Evolutionary conservation across 1,140 invertebrate genomes (phyloP), one percentile per base, ranked within the genome.

Genomic region (Galendromus occidentalis): DNA sequence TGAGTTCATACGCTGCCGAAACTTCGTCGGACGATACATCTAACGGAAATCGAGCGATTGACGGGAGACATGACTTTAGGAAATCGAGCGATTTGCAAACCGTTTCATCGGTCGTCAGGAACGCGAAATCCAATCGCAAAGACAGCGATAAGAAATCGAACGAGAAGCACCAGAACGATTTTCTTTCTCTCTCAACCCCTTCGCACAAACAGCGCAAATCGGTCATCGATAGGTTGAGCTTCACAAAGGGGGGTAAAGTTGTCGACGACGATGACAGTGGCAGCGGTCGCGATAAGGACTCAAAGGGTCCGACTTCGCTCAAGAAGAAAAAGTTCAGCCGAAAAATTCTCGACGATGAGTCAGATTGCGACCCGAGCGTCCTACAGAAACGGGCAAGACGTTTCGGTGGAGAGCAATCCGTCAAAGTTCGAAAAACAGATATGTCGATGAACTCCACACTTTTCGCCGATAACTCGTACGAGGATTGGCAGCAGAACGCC

Each of bases 401-500:
- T 71, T 96, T 95, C 74, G 73, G 72, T 63, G 72, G 73, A 12
- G 73, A 75, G 65, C 68, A 75, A 63, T 69, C 69, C 20, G 68
- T 29, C 65, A 69, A 65, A 67, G 64, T 33, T 42, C 39, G 7
- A 66, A 68, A 67, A 33, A 25, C 68, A 33, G 65, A 68, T 25
- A 51, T 70, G 17, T 64, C 65, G 17, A 67, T 68, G 44, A 70
- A 66, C 44, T 67, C 45, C n/a, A 45, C 22, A 18, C 30, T 67
- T 66, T 67, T 29, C 59, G 67, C 51, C 41, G 68, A 51, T 45
- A 66, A 67, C 78, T 79, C 69, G 80, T 65, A 66, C 66, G 84
- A 88, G 77, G 86, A 89, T 77, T 83, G 86, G 76, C 81, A 83
- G 69, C 83, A 85, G 73, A 82, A 87, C 74, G 86, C 91, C 76